These are phyloP conservation scores for Potorous gilbertii DNA, from an alignment of 2,797 vertebrate genomes.

Conservation along the genomic window DNA sequence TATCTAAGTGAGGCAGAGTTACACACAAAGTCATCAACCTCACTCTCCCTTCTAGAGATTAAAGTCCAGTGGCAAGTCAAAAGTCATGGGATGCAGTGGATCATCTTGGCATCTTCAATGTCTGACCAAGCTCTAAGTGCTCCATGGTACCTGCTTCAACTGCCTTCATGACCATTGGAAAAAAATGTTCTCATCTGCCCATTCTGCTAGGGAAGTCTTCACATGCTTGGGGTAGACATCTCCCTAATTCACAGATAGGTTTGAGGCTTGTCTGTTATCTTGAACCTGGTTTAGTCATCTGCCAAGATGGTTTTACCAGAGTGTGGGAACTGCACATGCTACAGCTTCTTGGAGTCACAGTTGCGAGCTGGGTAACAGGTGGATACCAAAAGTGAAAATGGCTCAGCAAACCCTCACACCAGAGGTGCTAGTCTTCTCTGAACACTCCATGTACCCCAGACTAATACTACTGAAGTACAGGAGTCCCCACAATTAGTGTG, in stretches of 20 bases:
- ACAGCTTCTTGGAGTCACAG: neutral
- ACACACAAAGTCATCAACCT: neutral
- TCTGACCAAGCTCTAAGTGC: neutral
- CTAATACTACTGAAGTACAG: neutral
- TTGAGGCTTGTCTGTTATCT: neutral
- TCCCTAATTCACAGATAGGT: neutral
- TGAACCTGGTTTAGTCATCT: neutral
- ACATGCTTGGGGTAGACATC: neutral
- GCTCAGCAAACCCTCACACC: neutral
- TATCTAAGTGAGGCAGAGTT: neutral
- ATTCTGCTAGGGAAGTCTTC: neutral
- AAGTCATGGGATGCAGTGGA: neutral
- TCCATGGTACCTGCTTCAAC: neutral
- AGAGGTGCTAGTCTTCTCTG: neutral
- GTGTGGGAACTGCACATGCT: neutral
- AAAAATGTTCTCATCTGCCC: neutral
- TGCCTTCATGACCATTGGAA: neutral
- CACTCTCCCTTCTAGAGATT: neutral
- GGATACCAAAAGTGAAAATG: neutral
- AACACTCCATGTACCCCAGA: neutral
- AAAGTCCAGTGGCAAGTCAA: neutral
- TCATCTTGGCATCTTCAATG: neutral
- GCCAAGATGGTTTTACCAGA: neutral
- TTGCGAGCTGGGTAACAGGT: neutral
- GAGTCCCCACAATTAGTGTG: neutral